Evolutionary conservation across 30 jellyfish, hydroid and myxozoan species (phyloP).

Genomic region (Aurelia aurita): DNA sequence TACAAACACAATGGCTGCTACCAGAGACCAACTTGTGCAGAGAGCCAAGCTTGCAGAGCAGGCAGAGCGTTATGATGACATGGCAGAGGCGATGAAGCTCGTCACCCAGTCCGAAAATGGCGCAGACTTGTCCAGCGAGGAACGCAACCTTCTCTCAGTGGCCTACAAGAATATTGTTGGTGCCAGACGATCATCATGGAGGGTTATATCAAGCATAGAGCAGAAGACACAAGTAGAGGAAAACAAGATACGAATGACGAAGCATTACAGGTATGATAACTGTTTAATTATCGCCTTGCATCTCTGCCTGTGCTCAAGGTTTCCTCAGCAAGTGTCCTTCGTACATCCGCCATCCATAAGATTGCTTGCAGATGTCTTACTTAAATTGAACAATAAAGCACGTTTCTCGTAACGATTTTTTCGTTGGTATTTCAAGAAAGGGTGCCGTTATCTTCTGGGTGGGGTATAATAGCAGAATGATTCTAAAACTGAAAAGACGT

Average conservation of each 20-base stretch:
- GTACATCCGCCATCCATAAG: no score
- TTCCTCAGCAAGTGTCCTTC: no score
- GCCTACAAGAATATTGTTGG: slow-evolving; percentile 99
- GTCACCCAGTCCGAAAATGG: slow-evolving; percentile 79
- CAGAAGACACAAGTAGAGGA: slow-evolving; percentile 74
- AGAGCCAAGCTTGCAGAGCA: slow-evolving; percentile 97
- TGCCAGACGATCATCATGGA: slow-evolving; percentile 98
- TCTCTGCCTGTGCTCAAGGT: no score
- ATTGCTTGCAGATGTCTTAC: no score
- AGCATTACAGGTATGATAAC: slow-evolving; percentile 39
- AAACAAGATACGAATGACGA: slow-evolving; percentile 71
- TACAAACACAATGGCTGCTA: slow-evolving; percentile 59
- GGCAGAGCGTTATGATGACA: slow-evolving; percentile 99
- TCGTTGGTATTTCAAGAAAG: no score
- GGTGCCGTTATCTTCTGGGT: no score
- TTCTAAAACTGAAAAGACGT: no score
- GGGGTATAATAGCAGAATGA: no score
- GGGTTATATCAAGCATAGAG: slow-evolving; percentile 90
- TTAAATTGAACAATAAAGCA: no score
- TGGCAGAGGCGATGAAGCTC: slow-evolving; percentile 95
- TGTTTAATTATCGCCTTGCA: no score
- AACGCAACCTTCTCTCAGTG: slow-evolving; percentile 94
- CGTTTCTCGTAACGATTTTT: no score
- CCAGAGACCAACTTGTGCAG: slow-evolving; percentile 73
- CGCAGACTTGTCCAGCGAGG: slow-evolving; percentile 90